Base-by-base conservation (phyloP, 2,888 invertebrate species). In the Tipula unca region DNA sequence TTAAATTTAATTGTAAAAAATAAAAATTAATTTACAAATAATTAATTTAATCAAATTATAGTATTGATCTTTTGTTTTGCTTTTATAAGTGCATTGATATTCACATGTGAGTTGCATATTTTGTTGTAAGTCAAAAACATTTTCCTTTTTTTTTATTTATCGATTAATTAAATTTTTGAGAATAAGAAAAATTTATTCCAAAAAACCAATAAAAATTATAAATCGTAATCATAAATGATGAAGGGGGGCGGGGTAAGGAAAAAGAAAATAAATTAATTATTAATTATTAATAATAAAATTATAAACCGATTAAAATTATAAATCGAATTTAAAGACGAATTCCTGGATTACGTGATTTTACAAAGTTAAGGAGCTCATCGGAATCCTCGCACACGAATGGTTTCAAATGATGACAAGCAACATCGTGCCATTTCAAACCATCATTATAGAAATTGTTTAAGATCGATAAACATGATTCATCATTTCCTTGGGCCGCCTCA, bases 401-500 rank as follows among this genome's bases (percentile, higher is more conserved):
- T 91, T 96, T 96, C 87, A 95, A 93, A 91, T 96, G 96, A 90
- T 96, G 96, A 90, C 96, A 96, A 87, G 96, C 96, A 42, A 96
- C 96, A 89, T 96, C 96, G 92, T 96, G 96, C 96, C 96, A 96
- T 90, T 95, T 95, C 89, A 96, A 92, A 87, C 96, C 96, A 89
- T 96, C 96, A 89, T 95, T 96, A 93, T 97, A 97, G 93, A 97
- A 97, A 91, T 97, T 97, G 92, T 97, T 97, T 89, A 97, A 92
- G 88, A 97, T 96, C 86, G 97, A 95, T 89, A 97, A 90, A 90
- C 97, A 97, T 82, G 97, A 96, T 92, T 97, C 97, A 90, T 97
- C 97, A 89, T 97, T 97, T 87, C 97, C 97, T 93, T 96, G 96
- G 87, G 96, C 95, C 85, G 96, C 96, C 92, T 97, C 97, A 86